A percentile compares a stretch with the other conserved stretches of the same genome.
phyloP scores from a whole-genome alignment of 2,113 vertebrate species.

The Pardalotus punctatus region DNA sequence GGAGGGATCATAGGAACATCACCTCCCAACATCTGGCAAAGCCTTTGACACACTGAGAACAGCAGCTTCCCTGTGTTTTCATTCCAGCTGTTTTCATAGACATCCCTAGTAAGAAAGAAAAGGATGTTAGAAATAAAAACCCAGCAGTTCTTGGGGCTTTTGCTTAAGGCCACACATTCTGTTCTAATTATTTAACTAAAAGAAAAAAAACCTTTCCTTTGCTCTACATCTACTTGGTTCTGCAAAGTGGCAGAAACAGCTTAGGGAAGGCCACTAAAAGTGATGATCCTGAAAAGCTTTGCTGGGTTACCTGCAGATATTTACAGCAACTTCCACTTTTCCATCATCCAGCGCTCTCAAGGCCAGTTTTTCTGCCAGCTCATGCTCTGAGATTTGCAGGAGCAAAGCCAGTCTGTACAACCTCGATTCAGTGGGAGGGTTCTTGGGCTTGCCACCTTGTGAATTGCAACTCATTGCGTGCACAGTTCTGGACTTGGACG shows the following conservation, averaged over 20 bases:
- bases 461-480: slow-evolving; percentile 24
- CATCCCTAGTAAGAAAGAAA: slow-evolving; percentile 68
- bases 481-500: background rate
- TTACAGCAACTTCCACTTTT: slow-evolving; percentile 80
- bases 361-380: slow-evolving; percentile 83
- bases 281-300: background rate
- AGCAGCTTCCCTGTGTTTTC: slow-evolving; percentile 80
- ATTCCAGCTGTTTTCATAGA: slow-evolving; percentile 82
- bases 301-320: slow-evolving; percentile 84
- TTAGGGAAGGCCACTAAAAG: background rate
- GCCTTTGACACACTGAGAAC: slow-evolving; percentile 80
- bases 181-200: background rate
- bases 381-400: slow-evolving; percentile 79
- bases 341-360: slow-evolving; percentile 80
- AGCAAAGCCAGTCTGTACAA: slow-evolving; percentile 80
- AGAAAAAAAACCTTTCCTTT: background rate
- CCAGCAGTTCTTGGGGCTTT: background rate
- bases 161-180: background rate
- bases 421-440: slow-evolving; percentile 63
- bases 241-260: background rate
- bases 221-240: background rate
- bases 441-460: slow-evolving; percentile 56
- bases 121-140: background rate
- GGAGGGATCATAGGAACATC: slow-evolving; percentile 82
- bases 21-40: slow-evolving; percentile 87